Base-by-base conservation (phyloP, 2,113 vertebrate species). In the Phylloscopus trochilus region DNA sequence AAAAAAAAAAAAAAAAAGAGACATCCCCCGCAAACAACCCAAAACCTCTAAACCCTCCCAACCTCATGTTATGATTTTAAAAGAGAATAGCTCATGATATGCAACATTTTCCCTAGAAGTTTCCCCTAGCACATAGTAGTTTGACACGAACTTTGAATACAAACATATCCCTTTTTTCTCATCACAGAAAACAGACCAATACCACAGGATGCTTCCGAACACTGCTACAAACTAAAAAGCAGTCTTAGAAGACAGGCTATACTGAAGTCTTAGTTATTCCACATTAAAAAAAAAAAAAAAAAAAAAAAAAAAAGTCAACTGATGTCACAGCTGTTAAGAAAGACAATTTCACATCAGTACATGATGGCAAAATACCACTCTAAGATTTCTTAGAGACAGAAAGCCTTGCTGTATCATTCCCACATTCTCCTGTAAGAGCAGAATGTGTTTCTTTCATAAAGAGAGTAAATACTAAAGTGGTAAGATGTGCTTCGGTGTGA, bases 21-120 rank as follows among this genome's bases (percentile, higher is more conserved):
- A 49, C 0, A 13, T 2, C 6, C 6, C 1, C 1, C 4, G 2
- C 11, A 30, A 44, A 17, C 10, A 74, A 44, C 2, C 3, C 28
- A 44, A 88, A 79, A 37, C 2, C 4, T 55, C 47, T 13, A 31
- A 70, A 56, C 10, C 11, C 52, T 30, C 4, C 7, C 17, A 41
- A 5, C 6, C 8, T 41, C 17, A n/a, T 33, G 24, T 21, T 28
- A 63, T 7, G 3, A n/a, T 63, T 87, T 84, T 44, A 44, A 30
- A 53, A 56, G 33, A 76, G 8, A 10, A 2, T 52, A 56, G 55
- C 3, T 79, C 37, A n/a, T 3, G 2, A 11, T 11, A 80, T 2
- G 2, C 20, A 37, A 63, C 3, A 52, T 78, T 80, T 58, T 49
- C n/a, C 35, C 17, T 28, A 62, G 9, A 55, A 46, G 39, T 31